Conservation (phyloP, 2,888 invertebrate species). For the Heliconius charithonia region DNA sequence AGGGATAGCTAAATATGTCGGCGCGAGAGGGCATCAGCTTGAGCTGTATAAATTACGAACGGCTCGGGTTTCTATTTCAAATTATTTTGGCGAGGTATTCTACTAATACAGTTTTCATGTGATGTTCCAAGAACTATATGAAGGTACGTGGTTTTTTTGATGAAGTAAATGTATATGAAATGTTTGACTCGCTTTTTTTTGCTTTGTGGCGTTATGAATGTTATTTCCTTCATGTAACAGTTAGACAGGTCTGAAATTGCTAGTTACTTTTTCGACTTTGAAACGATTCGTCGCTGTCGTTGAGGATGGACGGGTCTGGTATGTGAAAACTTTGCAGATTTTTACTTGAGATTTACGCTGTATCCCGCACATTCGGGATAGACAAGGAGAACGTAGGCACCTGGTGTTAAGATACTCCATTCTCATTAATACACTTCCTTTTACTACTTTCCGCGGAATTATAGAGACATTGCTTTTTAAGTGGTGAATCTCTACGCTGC, state of each 20-base stretch:
- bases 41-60: slow-evolving; percentile 35
- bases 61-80: slow-evolving; percentile 5
- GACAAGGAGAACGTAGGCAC: too few species aligned
- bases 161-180: background rate
- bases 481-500: too few species aligned
- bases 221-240: slow-evolving; percentile 3
- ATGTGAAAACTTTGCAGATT: too few species aligned
- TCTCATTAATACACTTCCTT: too few species aligned
- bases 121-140: slow-evolving; percentile 4
- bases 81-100: slow-evolving; percentile 22
- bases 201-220: background rate
- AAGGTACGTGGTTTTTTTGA: background rate
- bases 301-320: background rate
- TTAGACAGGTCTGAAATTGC: background rate
- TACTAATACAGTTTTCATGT: slow-evolving; percentile 18
- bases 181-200: background rate
- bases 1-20: slow-evolving; percentile 37
- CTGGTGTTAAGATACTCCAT: too few species aligned
- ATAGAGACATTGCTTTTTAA: too few species aligned
- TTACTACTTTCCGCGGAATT: too few species aligned
- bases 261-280: background rate
- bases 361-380: too few species aligned
- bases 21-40: slow-evolving; percentile 33
- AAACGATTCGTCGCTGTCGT: background rate
- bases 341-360: too few species aligned